Base-by-base conservation (phyloP, 2,888 invertebrate species). In the Leptopilina drosophilae region DNA sequence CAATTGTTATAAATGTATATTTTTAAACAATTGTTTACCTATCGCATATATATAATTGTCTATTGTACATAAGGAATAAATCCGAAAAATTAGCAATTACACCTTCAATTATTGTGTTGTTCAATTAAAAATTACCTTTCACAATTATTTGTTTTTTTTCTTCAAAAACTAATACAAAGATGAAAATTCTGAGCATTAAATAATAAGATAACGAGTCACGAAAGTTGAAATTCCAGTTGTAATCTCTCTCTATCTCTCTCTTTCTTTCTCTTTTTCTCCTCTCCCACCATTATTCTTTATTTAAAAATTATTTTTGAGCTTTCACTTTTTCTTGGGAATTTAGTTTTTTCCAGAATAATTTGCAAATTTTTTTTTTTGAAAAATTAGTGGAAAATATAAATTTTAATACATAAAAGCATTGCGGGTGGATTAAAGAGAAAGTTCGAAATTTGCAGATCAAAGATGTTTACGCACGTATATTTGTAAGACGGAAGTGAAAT, bases 11-110 rank as follows among this genome's bases (percentile, higher is more conserved):
- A 33, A 33, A 33, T 33, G 33, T 33, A 33, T 33, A 33, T 33
- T 33, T 33, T 33, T 83, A 84, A 84, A 86, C 84, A 83, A 78
- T 87, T 87, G 86, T 85, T 84, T 85, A 86, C 85, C 85, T 85
- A 83, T 85, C 82, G 77, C 83, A 82, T 83, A 46, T 11, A 82
- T 83, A 46, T 11, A 80, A 76, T 80, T 84, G 77, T 79, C 49
- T 69, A 76, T 79, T 82, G 76, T 82, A 67, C 78, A 80, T 81
- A 80, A 81, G 78, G 81, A 82, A 84, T 83, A 85, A 84, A 83
- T 84, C 64, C 80, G 69, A 83, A 49, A 33, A 78, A 64, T 62
- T 81, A 79, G 77, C 84, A 78, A 82, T 78, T 66, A 82, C 77
- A 20, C 78, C 49, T 62, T 46, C 12, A 53, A 33, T 42, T 40